phyloP scores from a whole-genome alignment of 2,113 vertebrate species.

The Ailuropoda melanoleuca region DNA sequence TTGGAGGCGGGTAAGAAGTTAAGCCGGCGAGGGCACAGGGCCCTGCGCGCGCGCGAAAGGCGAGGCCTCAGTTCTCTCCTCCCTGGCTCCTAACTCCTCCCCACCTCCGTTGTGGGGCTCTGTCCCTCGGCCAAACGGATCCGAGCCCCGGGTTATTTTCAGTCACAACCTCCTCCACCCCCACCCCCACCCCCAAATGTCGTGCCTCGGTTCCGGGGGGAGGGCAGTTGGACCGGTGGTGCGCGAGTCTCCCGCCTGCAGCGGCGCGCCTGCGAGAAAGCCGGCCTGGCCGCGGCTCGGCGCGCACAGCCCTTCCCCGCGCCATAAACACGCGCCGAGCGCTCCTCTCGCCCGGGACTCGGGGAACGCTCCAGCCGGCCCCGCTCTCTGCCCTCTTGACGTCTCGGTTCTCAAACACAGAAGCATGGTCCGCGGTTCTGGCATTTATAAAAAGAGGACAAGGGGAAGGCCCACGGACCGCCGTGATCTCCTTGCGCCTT shows the following conservation, averaged over 20 bases:
- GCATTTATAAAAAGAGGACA: background rate
- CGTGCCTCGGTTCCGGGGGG: background rate
- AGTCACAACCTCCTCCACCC: background rate
- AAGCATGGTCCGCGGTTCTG: background rate
- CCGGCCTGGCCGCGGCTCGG: background rate
- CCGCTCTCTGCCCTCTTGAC: background rate
- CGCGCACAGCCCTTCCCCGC: background rate
- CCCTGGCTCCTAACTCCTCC: background rate
- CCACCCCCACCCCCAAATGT: background rate
- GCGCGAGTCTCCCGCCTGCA: background rate
- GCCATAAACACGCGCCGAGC: background rate
- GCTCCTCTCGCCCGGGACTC: background rate
- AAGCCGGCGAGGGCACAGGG: background rate
- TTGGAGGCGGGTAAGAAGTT: background rate
- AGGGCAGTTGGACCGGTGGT: background rate
- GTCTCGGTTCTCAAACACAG: background rate
- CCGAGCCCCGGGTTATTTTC: background rate
- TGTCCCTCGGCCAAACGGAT: background rate
- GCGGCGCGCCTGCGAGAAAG: background rate
- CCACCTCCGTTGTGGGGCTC: background rate
- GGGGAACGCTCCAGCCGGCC: background rate
- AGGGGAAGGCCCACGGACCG: background rate
- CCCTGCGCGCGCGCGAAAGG: accelerated
- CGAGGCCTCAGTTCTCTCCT: background rate
- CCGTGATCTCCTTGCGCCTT: background rate